phyloP scores from a whole-genome alignment of 2,113 vertebrate genomes.

The Oncorhynchus clarkii region DNA sequence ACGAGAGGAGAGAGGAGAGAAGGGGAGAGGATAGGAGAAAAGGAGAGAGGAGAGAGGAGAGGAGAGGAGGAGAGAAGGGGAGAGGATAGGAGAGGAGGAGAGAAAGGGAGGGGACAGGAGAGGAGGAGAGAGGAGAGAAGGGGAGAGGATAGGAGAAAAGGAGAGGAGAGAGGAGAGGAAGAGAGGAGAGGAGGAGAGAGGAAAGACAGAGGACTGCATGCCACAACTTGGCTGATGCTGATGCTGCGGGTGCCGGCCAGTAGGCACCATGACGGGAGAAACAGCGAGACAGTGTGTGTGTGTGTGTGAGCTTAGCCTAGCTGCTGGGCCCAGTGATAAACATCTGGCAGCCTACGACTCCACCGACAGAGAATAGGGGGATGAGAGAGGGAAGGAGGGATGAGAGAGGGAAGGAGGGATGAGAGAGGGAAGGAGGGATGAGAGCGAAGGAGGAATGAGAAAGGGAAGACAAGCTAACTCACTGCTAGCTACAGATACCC shows the following conservation, averaged over 20 bases:
- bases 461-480: neutral
- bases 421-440: neutral
- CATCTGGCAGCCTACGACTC: neutral
- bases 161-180: neutral
- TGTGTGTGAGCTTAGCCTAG: neutral
- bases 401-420: neutral
- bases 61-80: neutral
- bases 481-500: constrained; percentile 22
- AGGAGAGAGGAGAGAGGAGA: neutral
- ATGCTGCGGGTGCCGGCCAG: too few species aligned
- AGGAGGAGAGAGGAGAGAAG: neutral
- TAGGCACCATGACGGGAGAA: too few species aligned
- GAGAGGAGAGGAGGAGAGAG: neutral
- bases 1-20: neutral
- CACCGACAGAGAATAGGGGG: neutral
- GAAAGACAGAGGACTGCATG: too few species aligned
- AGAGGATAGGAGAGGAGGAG: neutral
- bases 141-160: neutral
- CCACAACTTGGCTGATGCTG: too few species aligned
- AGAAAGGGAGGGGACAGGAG: neutral
- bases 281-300: too few species aligned
- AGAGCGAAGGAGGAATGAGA: neutral
- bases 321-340: neutral
- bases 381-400: neutral
- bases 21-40: neutral